Evolutionary conservation across 2,888 invertebrate genomes (phyloP).

Genomic region (Euproctis similis): DNA sequence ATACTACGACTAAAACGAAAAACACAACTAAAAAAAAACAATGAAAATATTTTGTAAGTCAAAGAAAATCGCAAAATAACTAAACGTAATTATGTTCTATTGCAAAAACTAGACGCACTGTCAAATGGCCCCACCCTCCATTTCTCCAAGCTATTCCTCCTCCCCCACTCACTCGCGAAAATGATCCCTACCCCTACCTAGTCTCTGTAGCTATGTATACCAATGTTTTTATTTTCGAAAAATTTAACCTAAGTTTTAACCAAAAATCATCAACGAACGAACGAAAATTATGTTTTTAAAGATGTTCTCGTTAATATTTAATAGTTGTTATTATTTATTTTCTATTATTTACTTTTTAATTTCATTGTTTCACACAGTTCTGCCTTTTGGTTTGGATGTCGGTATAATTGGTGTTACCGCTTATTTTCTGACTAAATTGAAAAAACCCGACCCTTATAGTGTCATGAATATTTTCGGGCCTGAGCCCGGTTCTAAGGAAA

Average conservation of each 20-base stretch:
- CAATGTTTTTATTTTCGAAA: conserved; percentile 49
- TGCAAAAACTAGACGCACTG: conserved; percentile 22
- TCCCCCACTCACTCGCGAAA: too few species aligned
- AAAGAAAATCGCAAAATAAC: background rate
- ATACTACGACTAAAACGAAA: too few species aligned
- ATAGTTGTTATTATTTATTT: conserved; percentile 37
- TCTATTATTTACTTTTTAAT: conserved; percentile 38
- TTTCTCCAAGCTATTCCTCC: too few species aligned
- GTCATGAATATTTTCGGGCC: conserved; percentile 73
- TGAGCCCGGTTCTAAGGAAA: conserved; percentile 57
- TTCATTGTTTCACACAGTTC: conserved; percentile 49
- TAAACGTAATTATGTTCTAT: conserved; percentile 3
- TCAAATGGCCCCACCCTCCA: conserved; percentile 39
- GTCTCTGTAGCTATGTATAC: too few species aligned
- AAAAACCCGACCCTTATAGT: conserved; percentile 50
- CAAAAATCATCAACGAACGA: conserved; percentile 44
- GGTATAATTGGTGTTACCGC: conserved; percentile 48
- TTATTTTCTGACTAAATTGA: conserved; percentile 51
- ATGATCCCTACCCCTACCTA: too few species aligned
- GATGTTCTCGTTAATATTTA: conserved; percentile 35
- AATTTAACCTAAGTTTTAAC: conserved; percentile 32
- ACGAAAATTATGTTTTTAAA: conserved; percentile 51
- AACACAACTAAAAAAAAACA: background rate
- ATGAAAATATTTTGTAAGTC: conserved; percentile 6
- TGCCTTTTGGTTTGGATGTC: conserved; percentile 58